Conservation (phyloP, 2,113 vertebrate genomes). For the Pygathrix nemaeus region DNA sequence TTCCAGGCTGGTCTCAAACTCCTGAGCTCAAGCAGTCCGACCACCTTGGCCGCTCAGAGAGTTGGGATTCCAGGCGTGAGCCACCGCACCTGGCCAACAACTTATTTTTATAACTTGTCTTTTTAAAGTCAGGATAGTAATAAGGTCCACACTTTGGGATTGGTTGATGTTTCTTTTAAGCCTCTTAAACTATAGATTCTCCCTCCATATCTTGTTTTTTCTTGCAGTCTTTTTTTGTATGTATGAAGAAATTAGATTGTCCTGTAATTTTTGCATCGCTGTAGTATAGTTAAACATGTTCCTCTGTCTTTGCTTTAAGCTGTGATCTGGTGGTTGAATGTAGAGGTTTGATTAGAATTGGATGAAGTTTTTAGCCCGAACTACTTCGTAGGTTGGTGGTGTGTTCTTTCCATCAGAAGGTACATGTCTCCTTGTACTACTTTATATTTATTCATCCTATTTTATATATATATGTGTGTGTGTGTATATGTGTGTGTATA, state of each 20-base stretch:
- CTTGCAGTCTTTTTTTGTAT: neutral
- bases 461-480: neutral
- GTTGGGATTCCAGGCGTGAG: neutral
- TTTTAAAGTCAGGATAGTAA: neutral
- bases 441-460: neutral
- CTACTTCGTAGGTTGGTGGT: neutral
- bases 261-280: neutral
- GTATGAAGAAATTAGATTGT: neutral
- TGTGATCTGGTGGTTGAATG: neutral
- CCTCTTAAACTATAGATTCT: neutral
- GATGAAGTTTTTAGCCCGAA: neutral
- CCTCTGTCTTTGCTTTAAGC: neutral
- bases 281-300: neutral
- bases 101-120: neutral
- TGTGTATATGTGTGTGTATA: fast-evolving
- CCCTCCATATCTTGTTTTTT: neutral
- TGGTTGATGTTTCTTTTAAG: neutral
- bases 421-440: neutral
- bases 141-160: neutral
- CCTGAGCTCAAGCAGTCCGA: neutral
- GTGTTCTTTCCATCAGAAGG: neutral
- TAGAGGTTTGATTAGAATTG: neutral
- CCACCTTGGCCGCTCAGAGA: neutral
- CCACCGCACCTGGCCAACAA: neutral
- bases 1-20: neutral